Evolutionary conservation across 2,888 invertebrate genomes (phyloP), one percentile per base, ranked within the genome.

Genomic region (Tipula confusa): DNA sequence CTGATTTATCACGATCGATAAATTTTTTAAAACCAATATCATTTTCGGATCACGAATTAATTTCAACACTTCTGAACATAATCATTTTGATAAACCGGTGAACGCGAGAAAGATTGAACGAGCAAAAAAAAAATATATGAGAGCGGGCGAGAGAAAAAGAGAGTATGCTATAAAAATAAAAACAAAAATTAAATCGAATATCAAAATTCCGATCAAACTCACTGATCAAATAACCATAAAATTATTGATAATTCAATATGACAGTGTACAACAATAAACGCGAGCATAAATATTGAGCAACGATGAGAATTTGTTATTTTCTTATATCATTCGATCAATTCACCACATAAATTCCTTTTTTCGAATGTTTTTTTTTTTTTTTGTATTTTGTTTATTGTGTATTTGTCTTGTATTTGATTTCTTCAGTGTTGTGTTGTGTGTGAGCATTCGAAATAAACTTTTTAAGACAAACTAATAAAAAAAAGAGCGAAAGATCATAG

Each of bases 41-140:
- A 24, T 24, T 64, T 64, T 64, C 64, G 64, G 64, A 64, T 64
- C 64, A 64, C 64, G 64, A 64, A 64, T 64, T 64, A 64, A 64
- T 64, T 64, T 64, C 64, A 64, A 64, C 64, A 64, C 64, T 64
- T 64, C 64, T 64, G 64, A 64, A 64, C 64, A 64, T 24, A 64
- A 64, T 64, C 64, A 64, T 64, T 64, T 64, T 64, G 64, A 24
- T n/a, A 64, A 64, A 9, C 64, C 24, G 11, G 64, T 64, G 64
- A 24, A 64, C 24, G 24, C 18, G 64, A 18, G 64, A 24, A 24
- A 24, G 24, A 24, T 7, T 11, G 24, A 24, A 24, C 0, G 64
- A 43, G 43, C 1, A 38, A 38, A n/a, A n/a, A n/a, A n/a, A n/a
- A n/a, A n/a, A n/a, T n/a, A n/a, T n/a, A n/a, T n/a, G n/a, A n/a